Conservation (phyloP, 2,888 invertebrate species). For the Luffia ferchaultella region DNA sequence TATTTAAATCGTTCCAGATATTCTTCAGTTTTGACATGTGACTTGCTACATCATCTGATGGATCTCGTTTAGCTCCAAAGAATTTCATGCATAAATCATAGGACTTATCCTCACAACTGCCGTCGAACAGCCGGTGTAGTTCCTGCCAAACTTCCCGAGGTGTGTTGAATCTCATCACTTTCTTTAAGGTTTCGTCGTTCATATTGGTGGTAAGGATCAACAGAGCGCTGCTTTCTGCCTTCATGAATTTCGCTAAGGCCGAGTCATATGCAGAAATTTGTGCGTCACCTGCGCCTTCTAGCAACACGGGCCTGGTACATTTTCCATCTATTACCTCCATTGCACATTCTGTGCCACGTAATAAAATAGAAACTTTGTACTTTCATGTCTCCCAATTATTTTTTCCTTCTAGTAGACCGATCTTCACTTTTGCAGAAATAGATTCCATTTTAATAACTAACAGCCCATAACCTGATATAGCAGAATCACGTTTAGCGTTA, state of each 20-base stretch:
- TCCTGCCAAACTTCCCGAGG: conserved; percentile 9
- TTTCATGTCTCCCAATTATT: not conserved
- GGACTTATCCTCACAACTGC: not conserved
- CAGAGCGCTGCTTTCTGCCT: conserved; percentile 8
- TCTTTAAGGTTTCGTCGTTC: conserved; percentile 7
- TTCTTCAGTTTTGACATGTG: conserved; percentile 3
- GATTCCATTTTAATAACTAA: no score
- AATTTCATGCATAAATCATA: conserved; percentile 3
- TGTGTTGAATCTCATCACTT: conserved; percentile 9
- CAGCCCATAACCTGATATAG: no score
- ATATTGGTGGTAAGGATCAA: conserved; percentile 9
- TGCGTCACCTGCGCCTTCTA: conserved; percentile 1
- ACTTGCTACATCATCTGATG: not conserved
- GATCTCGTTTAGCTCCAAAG: conserved; percentile 1
- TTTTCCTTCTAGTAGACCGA: not conserved
- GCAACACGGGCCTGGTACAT: not conserved
- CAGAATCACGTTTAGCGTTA: no score
- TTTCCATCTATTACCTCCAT: not conserved
- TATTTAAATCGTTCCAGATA: conserved; percentile 1
- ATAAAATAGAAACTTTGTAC: not conserved
- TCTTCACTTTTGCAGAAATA: not conserved
- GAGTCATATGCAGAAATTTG: not conserved
- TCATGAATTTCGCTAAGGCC: not conserved
- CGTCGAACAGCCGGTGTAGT: conserved; percentile 8
- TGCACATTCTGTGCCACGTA: not conserved